A percentile compares a stretch with the other conserved stretches of the same genome.
Conservation (phyloP, 2,888 invertebrate genomes). For the Dolichopus griseipennis region DNA sequence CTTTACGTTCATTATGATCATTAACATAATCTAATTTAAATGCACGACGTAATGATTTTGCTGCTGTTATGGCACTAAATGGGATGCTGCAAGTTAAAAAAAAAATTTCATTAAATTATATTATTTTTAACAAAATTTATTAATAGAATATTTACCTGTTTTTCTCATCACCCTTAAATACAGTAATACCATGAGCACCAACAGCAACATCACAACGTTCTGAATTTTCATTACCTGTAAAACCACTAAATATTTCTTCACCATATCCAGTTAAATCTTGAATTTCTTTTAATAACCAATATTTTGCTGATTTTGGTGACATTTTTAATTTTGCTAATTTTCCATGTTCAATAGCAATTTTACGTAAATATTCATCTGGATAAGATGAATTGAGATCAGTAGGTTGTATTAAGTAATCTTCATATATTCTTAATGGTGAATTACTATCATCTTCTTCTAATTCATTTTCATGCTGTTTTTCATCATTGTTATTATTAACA, state of each 20-base stretch:
- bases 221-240: conserved; percentile 41
- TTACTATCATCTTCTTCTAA: conserved; percentile 19
- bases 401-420: conserved; percentile 36
- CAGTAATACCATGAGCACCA: conserved; percentile 73
- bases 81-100: conserved; percentile 54
- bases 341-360: conserved; percentile 39
- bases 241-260: conserved; percentile 72
- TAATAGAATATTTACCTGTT: conserved; percentile 36
- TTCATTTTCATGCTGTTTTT: conserved; percentile 23
- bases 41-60: conserved; percentile 62
- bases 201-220: conserved; percentile 56
- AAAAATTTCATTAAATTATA: too few species aligned
- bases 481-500: conserved; percentile 24
- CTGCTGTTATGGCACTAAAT: conserved; percentile 71
- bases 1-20: conserved; percentile 56
- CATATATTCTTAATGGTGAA: conserved; percentile 36
- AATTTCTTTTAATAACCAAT: conserved; percentile 72
- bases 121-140: conserved; percentile 11
- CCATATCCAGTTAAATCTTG: conserved; percentile 73
- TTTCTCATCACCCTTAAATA: conserved; percentile 59
- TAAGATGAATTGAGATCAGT: conserved; percentile 14
- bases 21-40: conserved; percentile 68
- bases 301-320: conserved; percentile 70
- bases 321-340: conserved; percentile 48
- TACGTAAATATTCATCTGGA: conserved; percentile 36